phyloP scores from a whole-genome alignment of 2,113 vertebrate genomes.

The Corvus moneduloides region DNA sequence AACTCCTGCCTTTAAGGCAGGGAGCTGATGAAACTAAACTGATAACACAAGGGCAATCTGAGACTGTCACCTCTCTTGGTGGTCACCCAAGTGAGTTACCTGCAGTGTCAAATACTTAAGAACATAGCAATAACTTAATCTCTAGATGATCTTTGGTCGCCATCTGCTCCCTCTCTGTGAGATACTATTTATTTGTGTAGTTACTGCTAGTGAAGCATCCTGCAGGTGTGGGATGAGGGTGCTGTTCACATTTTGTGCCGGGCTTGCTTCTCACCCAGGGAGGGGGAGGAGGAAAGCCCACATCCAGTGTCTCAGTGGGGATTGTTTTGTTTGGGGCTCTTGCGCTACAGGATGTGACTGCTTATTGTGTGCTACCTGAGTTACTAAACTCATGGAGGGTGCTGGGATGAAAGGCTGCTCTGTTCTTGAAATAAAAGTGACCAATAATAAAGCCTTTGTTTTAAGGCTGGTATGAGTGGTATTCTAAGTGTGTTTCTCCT shows the following conservation, averaged over 20 bases:
- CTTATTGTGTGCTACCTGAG: neutral
- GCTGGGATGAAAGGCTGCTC: neutral
- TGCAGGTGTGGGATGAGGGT: neutral
- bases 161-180: neutral
- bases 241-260: neutral
- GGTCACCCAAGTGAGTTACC: neutral
- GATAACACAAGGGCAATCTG: neutral
- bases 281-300: neutral
- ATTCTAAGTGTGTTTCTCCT: neutral
- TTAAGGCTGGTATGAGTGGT: neutral
- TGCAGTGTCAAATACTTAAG: neutral
- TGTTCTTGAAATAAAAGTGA: conserved; percentile 37
- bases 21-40: neutral
- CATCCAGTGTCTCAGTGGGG: neutral
- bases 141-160: neutral
- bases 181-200: conserved; percentile 5
- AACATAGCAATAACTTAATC: conserved; percentile 46
- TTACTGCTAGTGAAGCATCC: neutral
- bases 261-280: neutral
- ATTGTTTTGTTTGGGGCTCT: neutral
- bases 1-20: neutral
- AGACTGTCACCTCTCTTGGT: neutral
- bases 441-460: neutral
- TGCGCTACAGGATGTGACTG: neutral
- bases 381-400: neutral